Percentiles rank a stretch among this genome's conserved stretches.
These are phyloP conservation scores for Conistra vaccinii DNA, from an alignment of 2,888 invertebrate species.

Conservation along the genomic window DNA sequence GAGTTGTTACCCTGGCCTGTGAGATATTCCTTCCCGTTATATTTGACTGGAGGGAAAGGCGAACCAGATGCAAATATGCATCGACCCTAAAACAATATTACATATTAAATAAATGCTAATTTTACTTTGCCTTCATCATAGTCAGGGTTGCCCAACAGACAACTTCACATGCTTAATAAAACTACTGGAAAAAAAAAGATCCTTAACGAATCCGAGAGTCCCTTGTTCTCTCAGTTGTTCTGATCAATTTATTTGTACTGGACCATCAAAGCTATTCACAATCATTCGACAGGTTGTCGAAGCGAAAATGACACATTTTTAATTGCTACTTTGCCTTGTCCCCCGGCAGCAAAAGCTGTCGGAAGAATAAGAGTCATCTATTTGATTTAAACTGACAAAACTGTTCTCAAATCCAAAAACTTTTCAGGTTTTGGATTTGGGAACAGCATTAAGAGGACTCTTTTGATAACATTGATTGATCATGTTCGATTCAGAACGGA, in stretches of 20 bases:
- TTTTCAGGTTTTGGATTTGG: not conserved
- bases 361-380: not conserved
- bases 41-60: slow-evolving; percentile 96
- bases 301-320: not conserved
- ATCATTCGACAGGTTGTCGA: not conserved
- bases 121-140: not conserved
- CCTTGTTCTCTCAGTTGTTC: not conserved
- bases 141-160: not conserved
- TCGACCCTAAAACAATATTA: slow-evolving; percentile 92
- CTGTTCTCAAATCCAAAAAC: too few species aligned
- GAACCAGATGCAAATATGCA: slow-evolving; percentile 98
- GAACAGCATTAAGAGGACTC: not conserved
- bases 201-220: not conserved
- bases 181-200: not conserved
- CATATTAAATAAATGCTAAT: not conserved
- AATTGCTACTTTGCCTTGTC: not conserved
- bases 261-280: not conserved
- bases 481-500: not conserved
- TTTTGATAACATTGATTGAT: not conserved
- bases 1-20: slow-evolving; percentile 99
- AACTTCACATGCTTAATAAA: not conserved
- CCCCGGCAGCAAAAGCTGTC: not conserved
- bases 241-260: not conserved
- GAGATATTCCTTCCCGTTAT: slow-evolving; percentile 94
- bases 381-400: not conserved